Evolutionary conservation across 1,140 invertebrate species (phyloP), one percentile per base, ranked within the genome.

Genomic region (Cataglyphis hispanica): DNA sequence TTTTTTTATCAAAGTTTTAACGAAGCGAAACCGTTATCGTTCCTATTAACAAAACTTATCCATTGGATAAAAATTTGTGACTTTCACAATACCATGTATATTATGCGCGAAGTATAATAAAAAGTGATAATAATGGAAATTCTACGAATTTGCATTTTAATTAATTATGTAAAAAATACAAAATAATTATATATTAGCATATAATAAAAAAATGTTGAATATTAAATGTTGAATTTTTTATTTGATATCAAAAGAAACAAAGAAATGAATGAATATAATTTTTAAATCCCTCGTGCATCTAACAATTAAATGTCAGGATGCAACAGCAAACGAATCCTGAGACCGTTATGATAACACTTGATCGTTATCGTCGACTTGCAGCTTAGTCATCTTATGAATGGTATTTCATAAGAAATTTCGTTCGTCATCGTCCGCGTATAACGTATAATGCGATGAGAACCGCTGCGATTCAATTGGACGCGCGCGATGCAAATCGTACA

Each of bases 401-500:
- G 64, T 67, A 83, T 72, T 81, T 56, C 78, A 83, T 53, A 81
- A 25, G 37, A 83, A 83, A 83, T 72, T 83, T 40, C 53, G 37
- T 72, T 83, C 37, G 78, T 83, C 78, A 83, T 83, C 50, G 50
- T 8, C 3, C 25, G 46, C 16, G 16, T 13, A 25, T 31, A 34
- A 8, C 22, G 16, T 13, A 25, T 31, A 34, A 8, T 16, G 19
- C 27, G n/a, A 69, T 89, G 84, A 89, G 88, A 91, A 84, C 76
- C 88, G 4, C 85, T 87, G 85, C 69, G 86, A 89, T 85, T 61
- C 11, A 75, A 19, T 88, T 83, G 87, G 60, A 87, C 89, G 69
- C 87, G 69, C 87, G 77, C 64, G 86, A 90, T 91, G 90, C 91
- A 91, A 91, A 91, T 91, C 84, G 75, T 63, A 69, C 85, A 75